Percentiles rank a stretch among this genome's conserved stretches.
These are phyloP conservation scores for Meteorus colon DNA, from an alignment of 2,888 invertebrate species.

Conservation along the genomic window DNA sequence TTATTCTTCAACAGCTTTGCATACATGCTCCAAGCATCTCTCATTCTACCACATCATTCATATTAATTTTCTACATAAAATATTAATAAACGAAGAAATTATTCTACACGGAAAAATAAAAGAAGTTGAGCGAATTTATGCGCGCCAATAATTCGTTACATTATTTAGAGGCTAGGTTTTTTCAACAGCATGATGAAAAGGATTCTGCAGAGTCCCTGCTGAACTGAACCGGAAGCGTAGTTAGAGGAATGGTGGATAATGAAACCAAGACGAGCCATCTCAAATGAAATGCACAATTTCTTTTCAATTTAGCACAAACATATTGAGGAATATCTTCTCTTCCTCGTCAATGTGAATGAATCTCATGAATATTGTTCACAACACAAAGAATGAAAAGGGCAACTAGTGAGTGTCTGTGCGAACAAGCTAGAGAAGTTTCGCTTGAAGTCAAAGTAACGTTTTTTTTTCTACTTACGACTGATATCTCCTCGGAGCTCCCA, in stretches of 20 bases:
- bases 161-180: slow-evolving; percentile 8
- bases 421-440: neutral
- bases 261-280: neutral
- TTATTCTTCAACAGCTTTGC: slow-evolving; percentile 32
- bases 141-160: neutral
- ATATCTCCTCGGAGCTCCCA: slow-evolving; percentile 90
- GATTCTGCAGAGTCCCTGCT: neutral
- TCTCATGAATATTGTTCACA: neutral
- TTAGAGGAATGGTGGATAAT: neutral
- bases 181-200: neutral
- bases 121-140: neutral
- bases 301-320: neutral
- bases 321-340: neutral
- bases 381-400: neutral
- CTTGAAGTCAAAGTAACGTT: neutral
- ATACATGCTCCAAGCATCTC: neutral
- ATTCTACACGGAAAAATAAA: neutral
- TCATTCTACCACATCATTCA: neutral
- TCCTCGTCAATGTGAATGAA: neutral
- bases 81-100: neutral
- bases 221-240: slow-evolving; percentile 18
- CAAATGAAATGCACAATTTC: neutral
- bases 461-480: slow-evolving; percentile 82
- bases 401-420: neutral
- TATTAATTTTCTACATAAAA: neutral